Evolutionary conservation across 2,113 vertebrate species (phyloP).

Genomic region (Rhabdornis inornatus): DNA sequence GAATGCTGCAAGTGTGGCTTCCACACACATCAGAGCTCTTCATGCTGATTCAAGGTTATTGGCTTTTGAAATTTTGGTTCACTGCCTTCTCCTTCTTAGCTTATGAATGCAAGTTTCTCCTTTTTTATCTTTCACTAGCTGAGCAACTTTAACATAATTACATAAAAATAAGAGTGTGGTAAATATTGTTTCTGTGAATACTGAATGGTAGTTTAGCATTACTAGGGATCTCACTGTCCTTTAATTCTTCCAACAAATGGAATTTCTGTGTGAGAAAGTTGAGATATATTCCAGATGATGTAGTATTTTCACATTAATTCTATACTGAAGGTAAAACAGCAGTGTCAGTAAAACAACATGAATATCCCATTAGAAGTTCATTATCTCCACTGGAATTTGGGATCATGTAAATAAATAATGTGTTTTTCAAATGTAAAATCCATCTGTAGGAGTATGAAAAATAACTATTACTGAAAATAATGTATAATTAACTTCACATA

Average conservation of each 20-base stretch:
- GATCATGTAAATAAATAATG: background rate
- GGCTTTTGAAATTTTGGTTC: background rate
- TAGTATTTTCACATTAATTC: background rate
- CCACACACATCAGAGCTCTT: background rate
- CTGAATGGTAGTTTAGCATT: background rate
- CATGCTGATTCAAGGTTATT: background rate
- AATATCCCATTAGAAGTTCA: background rate
- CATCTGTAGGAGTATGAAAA: slow-evolving; percentile 13
- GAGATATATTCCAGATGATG: background rate
- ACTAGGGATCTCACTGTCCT: background rate
- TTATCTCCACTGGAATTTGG: slow-evolving; percentile 3
- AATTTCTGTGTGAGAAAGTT: background rate
- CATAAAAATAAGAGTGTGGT: background rate
- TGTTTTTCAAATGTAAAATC: slow-evolving; percentile 33
- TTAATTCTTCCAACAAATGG: background rate
- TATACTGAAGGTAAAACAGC: background rate
- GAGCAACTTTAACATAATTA: slow-evolving; percentile 22
- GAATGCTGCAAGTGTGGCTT: background rate
- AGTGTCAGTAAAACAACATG: background rate
- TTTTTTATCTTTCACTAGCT: background rate
- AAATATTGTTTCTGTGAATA: background rate
- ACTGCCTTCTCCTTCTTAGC: background rate
- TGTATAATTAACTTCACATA: background rate
- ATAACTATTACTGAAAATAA: background rate
- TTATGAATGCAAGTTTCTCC: background rate